phyloP scores from a whole-genome alignment of 2,797 vertebrate genomes.

The Psittacula echo region DNA sequence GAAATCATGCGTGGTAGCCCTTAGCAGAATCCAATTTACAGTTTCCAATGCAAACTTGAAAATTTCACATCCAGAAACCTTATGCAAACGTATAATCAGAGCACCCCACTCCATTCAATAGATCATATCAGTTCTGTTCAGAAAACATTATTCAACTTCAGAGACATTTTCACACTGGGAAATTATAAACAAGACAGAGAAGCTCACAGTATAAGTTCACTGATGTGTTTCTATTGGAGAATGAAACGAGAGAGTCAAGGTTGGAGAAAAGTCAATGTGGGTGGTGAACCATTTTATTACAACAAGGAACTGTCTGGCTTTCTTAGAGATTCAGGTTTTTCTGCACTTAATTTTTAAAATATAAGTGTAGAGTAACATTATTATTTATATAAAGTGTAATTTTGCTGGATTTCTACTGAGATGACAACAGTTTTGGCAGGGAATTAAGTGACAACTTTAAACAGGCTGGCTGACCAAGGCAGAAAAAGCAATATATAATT shows the following conservation, averaged over 20 bases:
- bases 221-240: neutral
- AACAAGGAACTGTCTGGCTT: neutral
- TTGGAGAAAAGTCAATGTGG: neutral
- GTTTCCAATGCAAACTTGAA: neutral
- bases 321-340: neutral
- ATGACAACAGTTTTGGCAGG: constrained; percentile 36
- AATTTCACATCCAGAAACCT: neutral
- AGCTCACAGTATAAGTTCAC: neutral
- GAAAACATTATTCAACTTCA: neutral
- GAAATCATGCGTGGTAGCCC: neutral
- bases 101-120: neutral
- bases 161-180: neutral
- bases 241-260: neutral
- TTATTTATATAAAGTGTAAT: constrained; percentile 2
- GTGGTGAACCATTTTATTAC: neutral
- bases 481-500: constrained; percentile 45
- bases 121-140: neutral
- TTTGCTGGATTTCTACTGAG: constrained; percentile 9
- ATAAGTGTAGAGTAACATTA: neutral
- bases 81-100: neutral
- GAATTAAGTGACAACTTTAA: constrained; percentile 57
- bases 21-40: neutral
- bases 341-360: neutral
- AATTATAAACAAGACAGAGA: neutral
- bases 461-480: constrained; percentile 43